phyloP scores from a whole-genome alignment of 2,888 invertebrate species.

The Protophormia terraenovae region DNA sequence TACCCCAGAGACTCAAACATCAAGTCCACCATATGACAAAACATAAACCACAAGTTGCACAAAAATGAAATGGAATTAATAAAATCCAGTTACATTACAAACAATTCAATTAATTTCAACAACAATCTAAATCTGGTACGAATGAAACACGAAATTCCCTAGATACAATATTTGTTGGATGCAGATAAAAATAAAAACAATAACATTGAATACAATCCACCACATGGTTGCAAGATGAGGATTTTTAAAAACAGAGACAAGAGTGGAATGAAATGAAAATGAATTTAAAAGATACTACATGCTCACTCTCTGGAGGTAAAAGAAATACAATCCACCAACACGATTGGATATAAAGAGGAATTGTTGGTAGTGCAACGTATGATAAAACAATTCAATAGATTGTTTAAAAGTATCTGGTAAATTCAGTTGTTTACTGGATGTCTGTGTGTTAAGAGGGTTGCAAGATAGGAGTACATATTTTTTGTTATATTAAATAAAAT shows the following conservation, averaged over 20 bases:
- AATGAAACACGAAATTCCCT: neutral
- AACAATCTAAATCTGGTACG: neutral
- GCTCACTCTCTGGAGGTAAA: neutral
- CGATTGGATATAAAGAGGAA: neutral
- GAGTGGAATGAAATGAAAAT: conserved; percentile 17
- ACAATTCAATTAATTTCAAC: neutral
- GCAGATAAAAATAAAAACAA: conserved; percentile 19
- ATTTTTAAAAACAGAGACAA: neutral
- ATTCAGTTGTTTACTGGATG: neutral
- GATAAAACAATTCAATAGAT: neutral
- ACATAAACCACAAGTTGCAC: conserved; percentile 42
- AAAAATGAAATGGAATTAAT: neutral
- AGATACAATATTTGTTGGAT: neutral
- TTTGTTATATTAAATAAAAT: neutral
- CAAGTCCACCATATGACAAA: neutral
- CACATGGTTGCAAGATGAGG: conserved; percentile 23
- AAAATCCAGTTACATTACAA: neutral
- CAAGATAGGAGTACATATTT: neutral
- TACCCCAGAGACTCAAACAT: neutral
- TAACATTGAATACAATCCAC: conserved; percentile 49
- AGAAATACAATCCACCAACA: neutral
- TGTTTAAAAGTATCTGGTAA: neutral
- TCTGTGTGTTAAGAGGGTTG: neutral
- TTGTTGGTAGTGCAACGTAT: neutral
- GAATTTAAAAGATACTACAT: neutral